These are phyloP conservation scores for Xenopus petersii DNA, from an alignment of 2,797 vertebrate genomes.

Conservation along the genomic window DNA sequence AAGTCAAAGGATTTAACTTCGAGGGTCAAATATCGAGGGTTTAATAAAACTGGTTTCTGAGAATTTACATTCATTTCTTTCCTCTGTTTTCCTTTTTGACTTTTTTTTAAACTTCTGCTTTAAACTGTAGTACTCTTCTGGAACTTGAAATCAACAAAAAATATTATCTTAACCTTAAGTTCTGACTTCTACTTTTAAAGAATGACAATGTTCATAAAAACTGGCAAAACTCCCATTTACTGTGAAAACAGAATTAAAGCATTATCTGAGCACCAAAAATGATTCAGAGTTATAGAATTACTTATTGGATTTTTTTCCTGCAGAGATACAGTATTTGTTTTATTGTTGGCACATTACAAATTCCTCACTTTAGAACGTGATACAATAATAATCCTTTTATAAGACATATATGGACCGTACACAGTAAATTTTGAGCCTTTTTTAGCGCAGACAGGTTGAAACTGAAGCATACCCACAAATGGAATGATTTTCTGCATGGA, in stretches of 20 bases:
- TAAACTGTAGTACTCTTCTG: conserved; percentile 25
- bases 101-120: conserved; percentile 19
- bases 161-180: conserved; percentile 41
- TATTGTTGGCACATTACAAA: background rate
- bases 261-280: background rate
- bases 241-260: background rate
- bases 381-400: background rate
- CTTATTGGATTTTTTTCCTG: conserved; percentile 14
- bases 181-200: conserved; percentile 45
- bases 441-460: background rate
- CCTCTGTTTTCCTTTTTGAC: conserved; percentile 17
- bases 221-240: background rate
- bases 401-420: background rate
- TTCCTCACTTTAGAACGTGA: background rate
- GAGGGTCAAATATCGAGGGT: too few relatives aligned
- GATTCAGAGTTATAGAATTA: conserved; percentile 6
- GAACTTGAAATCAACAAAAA: conserved; percentile 29
- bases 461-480: background rate
- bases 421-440: background rate
- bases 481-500: conserved; percentile 6
- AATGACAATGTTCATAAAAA: conserved; percentile 35
- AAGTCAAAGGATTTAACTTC: too few relatives aligned
- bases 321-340: conserved; percentile 2
- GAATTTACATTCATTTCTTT: conserved; percentile 4
- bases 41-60: background rate